These are phyloP conservation scores for Elaphurus davidianus DNA, from an alignment of 2,113 vertebrate species.

Conservation along the genomic window DNA sequence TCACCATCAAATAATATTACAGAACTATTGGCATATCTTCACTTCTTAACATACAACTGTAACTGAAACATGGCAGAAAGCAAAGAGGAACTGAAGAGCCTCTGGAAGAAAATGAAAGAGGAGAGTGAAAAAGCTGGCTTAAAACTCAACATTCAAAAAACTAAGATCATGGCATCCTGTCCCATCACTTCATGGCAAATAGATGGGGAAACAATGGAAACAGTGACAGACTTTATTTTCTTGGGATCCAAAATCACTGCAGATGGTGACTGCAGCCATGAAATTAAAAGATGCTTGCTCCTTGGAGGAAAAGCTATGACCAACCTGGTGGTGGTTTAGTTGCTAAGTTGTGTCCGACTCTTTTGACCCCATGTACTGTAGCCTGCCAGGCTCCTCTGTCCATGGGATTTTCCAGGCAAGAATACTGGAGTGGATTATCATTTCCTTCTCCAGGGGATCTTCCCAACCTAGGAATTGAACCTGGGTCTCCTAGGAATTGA, in stretches of 20 bases:
- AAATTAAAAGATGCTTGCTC: background rate
- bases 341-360: background rate
- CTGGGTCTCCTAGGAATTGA: background rate
- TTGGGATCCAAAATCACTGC: background rate
- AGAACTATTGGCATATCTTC: constrained; percentile 37
- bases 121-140: background rate
- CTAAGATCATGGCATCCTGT: background rate
- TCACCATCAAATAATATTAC: constrained; percentile 45
- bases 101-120: background rate
- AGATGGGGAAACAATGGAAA: background rate
- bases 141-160: background rate
- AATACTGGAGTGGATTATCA: background rate
- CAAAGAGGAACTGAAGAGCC: background rate
- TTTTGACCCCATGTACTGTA: background rate
- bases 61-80: background rate
- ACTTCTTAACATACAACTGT: constrained; percentile 47
- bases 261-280: background rate
- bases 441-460: background rate
- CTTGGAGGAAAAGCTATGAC: background rate
- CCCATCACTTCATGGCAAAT: background rate
- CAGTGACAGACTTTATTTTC: background rate
- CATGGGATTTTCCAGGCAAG: background rate
- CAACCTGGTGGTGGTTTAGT: background rate
- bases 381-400: background rate
- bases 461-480: background rate